These are phyloP conservation scores for Papilio glaucus DNA, from an alignment of 1,140 invertebrate genomes.

Conservation along the genomic window DNA sequence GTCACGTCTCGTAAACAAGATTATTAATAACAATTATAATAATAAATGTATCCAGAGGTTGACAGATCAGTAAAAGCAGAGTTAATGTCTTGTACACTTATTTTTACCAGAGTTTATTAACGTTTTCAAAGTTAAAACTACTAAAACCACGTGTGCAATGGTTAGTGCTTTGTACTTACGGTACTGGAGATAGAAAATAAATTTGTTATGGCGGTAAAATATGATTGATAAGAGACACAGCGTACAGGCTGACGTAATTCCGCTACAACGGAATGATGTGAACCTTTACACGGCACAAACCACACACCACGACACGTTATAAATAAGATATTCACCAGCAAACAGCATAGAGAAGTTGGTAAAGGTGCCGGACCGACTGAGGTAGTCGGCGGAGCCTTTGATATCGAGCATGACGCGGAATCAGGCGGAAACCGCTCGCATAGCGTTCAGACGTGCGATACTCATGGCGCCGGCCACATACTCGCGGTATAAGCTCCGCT, in stretches of 20 bases:
- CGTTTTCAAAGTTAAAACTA: too few relatives aligned
- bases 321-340: constrained; percentile 84
- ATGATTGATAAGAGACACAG: constrained; percentile 17
- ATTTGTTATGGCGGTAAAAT: not conserved
- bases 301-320: constrained; percentile 62
- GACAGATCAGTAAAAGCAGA: too few relatives aligned
- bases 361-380: constrained; percentile 88
- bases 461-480: constrained; percentile 53
- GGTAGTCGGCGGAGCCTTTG: constrained; percentile 88
- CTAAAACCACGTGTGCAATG: not conserved
- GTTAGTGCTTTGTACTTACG: constrained; percentile 20
- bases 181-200: constrained; percentile 13
- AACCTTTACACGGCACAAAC: constrained; percentile 42
- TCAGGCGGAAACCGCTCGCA: constrained; percentile 52
- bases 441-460: constrained; percentile 55
- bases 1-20: too few relatives aligned
- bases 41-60: too few relatives aligned
- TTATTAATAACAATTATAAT: too few relatives aligned
- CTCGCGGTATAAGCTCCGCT: constrained; percentile 61
- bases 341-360: constrained; percentile 90
- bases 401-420: constrained; percentile 86
- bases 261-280: constrained; percentile 11
- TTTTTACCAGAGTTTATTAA: too few relatives aligned
- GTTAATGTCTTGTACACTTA: too few relatives aligned
- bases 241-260: constrained; percentile 15